Base-by-base conservation (phyloP, 2,888 invertebrate genomes). In the Eupithecia inturbata region DNA sequence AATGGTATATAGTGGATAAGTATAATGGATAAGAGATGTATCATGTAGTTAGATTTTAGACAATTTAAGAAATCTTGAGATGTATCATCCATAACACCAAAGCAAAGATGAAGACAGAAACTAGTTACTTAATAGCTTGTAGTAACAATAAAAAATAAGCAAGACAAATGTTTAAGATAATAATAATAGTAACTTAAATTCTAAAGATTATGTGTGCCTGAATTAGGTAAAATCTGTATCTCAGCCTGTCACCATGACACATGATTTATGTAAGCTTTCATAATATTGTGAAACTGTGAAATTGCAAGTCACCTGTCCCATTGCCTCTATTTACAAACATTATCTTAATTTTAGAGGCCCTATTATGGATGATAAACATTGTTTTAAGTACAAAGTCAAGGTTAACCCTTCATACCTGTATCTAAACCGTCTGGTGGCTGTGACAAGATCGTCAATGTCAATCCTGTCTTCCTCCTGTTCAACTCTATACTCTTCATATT, bases 401-500 rank as follows among this genome's bases (percentile, higher is more conserved):
- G 16, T 60, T 28, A 60, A 63, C 19, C n/a, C n/a, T n/a, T n/a
- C 66, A n/a, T 39, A 73, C 95, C 95, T 94, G 88, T 94, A 95
- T 89, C 95, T 88, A 83, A 94, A 95, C 73, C 95, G 84, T n/a
- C 92, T 85, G n/a, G 91, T 85, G 28, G 88, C 85, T 3, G 85
- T 82, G 64, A 90, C 82, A 69, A 83, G 85, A 72, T 92, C 91
- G 71, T 70, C 72, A 26, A 91, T 88, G 57, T 92, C 91, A 71
- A 90, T 87, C 70, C 87, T 83, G 36, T 90, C 91, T 33, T 83
- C 81, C 2, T 90, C 90, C 49, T 88, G 93, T 72, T 92, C 91
- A 79, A 96, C 96, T 82, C 95, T 90, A 87, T 98, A 98, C 86
- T 98, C 97, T 83, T 99, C 98, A 90, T 98, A 99, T 83, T 98